Evolutionary conservation across 1,140 invertebrate genomes (phyloP).

Genomic region (Rhizoglyphus robini): DNA sequence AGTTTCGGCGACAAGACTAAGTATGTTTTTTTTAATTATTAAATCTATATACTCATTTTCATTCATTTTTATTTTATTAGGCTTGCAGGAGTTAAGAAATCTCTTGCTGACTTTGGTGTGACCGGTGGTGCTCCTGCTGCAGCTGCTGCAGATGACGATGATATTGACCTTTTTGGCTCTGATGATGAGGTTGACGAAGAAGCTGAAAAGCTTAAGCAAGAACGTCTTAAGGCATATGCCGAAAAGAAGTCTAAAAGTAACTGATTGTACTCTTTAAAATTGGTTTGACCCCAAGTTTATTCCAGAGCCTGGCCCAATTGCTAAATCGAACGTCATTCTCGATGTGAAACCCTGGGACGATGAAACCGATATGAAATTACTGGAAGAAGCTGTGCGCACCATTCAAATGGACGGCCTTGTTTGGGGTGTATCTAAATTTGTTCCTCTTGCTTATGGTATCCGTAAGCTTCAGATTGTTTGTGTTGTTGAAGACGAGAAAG

Average conservation of each 20-base stretch:
- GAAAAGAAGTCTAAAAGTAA: slow-evolving; percentile 55
- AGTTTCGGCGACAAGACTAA: slow-evolving; percentile 2
- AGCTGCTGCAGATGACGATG: slow-evolving; percentile 53
- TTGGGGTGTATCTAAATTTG: slow-evolving; percentile 73
- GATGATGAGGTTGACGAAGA: slow-evolving; percentile 66
- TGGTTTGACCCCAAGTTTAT: background rate
- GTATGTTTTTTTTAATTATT: background rate
- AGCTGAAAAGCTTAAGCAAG: slow-evolving; percentile 58
- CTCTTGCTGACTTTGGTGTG: slow-evolving; percentile 19
- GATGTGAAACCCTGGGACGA: slow-evolving; percentile 98
- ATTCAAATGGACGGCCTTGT: slow-evolving; percentile 70
- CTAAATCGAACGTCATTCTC: slow-evolving; percentile 83
- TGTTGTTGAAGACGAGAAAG: slow-evolving; percentile 86
- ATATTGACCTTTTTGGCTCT: slow-evolving; percentile 81
- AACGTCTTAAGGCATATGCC: slow-evolving; percentile 68
- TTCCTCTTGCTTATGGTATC: slow-evolving; percentile 87
- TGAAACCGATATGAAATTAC: slow-evolving; percentile 75
- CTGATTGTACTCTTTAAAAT: slow-evolving; percentile 7
- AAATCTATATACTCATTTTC: background rate
- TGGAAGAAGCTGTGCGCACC: slow-evolving; percentile 65
- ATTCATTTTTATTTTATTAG: background rate
- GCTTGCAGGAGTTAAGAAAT: slow-evolving; percentile 20
- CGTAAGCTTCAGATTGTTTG: slow-evolving; percentile 83
- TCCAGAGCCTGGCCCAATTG: slow-evolving; percentile 54
- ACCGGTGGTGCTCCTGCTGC: slow-evolving; percentile 14